Base-by-base conservation (phyloP, 2,797 vertebrate genomes). In the Macropodus opercularis region DNA sequence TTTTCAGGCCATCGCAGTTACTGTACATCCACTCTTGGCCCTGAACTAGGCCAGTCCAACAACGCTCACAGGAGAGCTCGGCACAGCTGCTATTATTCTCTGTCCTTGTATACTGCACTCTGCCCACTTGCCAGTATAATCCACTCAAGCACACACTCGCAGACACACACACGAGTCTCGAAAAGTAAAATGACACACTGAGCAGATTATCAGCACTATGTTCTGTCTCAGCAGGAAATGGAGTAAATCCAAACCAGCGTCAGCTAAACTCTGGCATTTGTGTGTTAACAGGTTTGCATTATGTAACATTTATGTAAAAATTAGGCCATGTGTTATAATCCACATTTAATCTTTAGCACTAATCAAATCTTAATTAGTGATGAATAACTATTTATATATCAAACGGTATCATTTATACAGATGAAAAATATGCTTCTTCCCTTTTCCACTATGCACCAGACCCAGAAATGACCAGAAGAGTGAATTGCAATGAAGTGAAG, bases 1-100 rank as follows among this genome's bases (percentile, higher is more conserved):
- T 71, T 63, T 63, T 42, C 6, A 9, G 63, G 62, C 75, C 57
- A 34, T 80, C 61, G 62, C 9, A 63, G 63, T 36, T 77, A n/a
- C n/a, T n/a, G n/a, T n/a, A 72, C 68, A 59, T 69, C 55, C 44
- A 43, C 52, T 70, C 27, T 57, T 19, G 62, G 74, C 66, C 62
- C 77, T 72, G 77, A 89, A 82, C 53, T 83, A 87, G 87, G 85
- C 71, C 80, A 84, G 76, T 84, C 79, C 78, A 59, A 68, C 81
- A 81, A 81, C 79, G 69, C 43, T 48, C 35, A 55, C 49, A 55
- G 69, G 40, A 69, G 67, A 63, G 69, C 72, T 59, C 26, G 36
- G 46, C 63, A 69, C 69, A 70, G 77, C 69, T 70, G 75, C 64
- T 50, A 38, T 71, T 63, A 60, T 62, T 54, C 35, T 40, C 31